Percentiles rank a stretch among this genome's conserved stretches.
phyloP scores from a whole-genome alignment of 2,113 vertebrate genomes.

The Regulus satrapa region DNA sequence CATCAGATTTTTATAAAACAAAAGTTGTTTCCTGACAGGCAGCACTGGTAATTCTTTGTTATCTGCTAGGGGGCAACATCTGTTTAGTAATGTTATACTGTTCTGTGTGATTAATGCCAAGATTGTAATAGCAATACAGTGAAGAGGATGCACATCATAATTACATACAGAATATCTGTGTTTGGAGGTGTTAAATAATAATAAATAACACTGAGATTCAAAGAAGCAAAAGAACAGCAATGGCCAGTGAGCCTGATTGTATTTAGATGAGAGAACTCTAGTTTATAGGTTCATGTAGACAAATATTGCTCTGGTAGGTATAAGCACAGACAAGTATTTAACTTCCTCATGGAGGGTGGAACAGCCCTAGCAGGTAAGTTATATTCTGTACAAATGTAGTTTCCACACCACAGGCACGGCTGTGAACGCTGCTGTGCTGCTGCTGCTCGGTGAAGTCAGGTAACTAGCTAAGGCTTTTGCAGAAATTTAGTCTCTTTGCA shows the following conservation, averaged over 20 bases:
- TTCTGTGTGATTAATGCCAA: background rate
- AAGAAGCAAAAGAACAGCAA: background rate
- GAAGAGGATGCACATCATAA: background rate
- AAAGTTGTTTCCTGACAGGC: background rate
- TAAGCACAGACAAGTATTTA: background rate
- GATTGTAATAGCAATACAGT: background rate
- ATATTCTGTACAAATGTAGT: background rate
- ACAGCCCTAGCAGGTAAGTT: accelerated
- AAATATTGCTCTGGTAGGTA: background rate
- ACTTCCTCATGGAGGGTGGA: background rate
- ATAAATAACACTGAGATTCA: background rate
- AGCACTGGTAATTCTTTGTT: slow-evolving; percentile 16
- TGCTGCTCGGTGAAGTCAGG: background rate
- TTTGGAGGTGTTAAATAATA: background rate
- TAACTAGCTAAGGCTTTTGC: background rate
- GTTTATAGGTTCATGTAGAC: background rate
- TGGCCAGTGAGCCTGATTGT: background rate
- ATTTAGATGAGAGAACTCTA: background rate
- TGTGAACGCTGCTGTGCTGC: background rate
- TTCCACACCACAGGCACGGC: background rate
- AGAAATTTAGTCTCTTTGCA: background rate
- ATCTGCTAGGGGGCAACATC: slow-evolving; percentile 68
- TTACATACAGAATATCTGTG: background rate
- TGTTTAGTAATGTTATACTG: slow-evolving; percentile 8
- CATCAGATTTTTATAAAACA: background rate